Evolutionary conservation across 2,797 vertebrate species (phyloP).

Genomic region (Manis javanica): DNA sequence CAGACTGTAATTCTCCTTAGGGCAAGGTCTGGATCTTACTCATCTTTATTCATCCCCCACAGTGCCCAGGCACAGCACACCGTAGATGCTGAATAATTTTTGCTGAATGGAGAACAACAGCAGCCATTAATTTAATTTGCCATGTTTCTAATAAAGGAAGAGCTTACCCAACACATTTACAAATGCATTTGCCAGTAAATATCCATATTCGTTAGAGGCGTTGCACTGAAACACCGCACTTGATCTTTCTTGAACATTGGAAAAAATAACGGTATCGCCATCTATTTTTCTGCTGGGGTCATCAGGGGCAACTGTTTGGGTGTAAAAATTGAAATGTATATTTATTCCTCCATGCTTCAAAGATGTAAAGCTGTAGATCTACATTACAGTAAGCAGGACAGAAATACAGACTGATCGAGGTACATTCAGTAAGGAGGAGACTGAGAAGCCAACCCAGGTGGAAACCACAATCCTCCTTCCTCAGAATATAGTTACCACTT

Average conservation of each 20-base stretch:
- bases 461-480: background rate
- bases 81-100: background rate
- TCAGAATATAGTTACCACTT: background rate
- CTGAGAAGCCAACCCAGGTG: slow-evolving; percentile 1
- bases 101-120: slow-evolving; percentile 23
- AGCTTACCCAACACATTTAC: slow-evolving; percentile 96
- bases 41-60: background rate
- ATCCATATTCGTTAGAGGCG: slow-evolving; percentile 95
- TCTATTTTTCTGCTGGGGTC: slow-evolving; percentile 95
- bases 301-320: slow-evolving; percentile 90
- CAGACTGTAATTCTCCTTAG: background rate
- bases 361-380: slow-evolving; percentile 18
- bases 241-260: slow-evolving; percentile 92
- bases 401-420: background rate
- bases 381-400: background rate
- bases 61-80: background rate
- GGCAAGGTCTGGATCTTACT: background rate
- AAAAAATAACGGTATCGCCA: slow-evolving; percentile 95
- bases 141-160: background rate
- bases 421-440: background rate
- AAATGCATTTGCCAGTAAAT: slow-evolving; percentile 96
- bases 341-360: slow-evolving; percentile 23
- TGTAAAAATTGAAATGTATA: slow-evolving; percentile 56
- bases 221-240: slow-evolving; percentile 99
- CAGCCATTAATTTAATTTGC: slow-evolving; percentile 19